Evolutionary conservation across 2,888 invertebrate genomes (phyloP), one percentile per base, ranked within the genome.

Genomic region (Amphipyra tragopoginis): DNA sequence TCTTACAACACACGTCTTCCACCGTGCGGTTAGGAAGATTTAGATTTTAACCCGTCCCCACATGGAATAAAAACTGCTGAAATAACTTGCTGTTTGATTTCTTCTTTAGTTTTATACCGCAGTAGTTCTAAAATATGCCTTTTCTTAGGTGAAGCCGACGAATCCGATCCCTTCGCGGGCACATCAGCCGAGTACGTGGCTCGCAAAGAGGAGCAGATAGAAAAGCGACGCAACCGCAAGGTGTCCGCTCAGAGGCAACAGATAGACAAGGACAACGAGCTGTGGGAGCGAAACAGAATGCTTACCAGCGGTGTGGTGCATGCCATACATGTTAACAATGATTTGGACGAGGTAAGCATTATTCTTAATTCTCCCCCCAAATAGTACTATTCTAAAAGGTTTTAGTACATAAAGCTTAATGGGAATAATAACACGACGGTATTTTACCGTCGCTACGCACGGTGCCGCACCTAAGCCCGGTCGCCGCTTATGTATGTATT

Each of bases 211-310:
- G 98, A 98, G 86, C 98, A 99, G 79, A 94, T 99, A 62, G 98
- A 98, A 84, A 97, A 98, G 82, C 96, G 97, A 73, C 97, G 98
- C 69, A 98, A 98, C 82, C 98, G 98, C 85, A 96, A 98, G 52
- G 97, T 99, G 88, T 99, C 99, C 0, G 99, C 99, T 0, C 98
- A 99, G 79, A 97, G 99, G 80, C 96, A 99, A 63, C 99, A 99
- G 93, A 99, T 99, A 81, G 99, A 99, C 91, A 98, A 98, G 91
- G 99, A 99, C 94, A 99, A 99, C 90, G 99, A 99, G 87, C 95
- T 99, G 77, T 99, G 99, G 99, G 99, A 99, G 92, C 96, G 99
- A 26, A 99, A 99, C 95, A 96, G 99, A 72, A 98, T 99, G 98
- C 95, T 99, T 29, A 98, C 99, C 6, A 98, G 98, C 33, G 98